These are phyloP conservation scores for Chaitophorus viminalis DNA, from an alignment of 2,888 invertebrate species.

Conservation along the genomic window DNA sequence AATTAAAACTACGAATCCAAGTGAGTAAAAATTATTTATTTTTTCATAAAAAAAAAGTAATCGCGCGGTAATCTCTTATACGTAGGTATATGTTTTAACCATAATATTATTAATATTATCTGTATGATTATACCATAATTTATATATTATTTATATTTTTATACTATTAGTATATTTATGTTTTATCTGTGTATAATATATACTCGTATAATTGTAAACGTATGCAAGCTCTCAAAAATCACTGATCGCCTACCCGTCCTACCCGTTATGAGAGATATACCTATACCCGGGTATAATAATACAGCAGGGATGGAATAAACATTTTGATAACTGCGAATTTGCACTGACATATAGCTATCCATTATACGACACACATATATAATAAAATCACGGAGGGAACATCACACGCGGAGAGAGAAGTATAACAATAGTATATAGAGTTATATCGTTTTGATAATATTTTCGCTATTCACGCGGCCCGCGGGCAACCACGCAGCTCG, in stretches of 20 bases:
- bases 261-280: not conserved
- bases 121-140: no score
- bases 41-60: no score
- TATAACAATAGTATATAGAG: not conserved
- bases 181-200: not conserved
- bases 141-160: no score
- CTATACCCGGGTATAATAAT: not conserved
- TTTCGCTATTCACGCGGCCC: slow-evolving; percentile 31
- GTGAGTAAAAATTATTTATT: no score
- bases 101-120: no score
- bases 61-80: no score
- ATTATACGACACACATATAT: not conserved
- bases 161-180: not conserved
- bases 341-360: not conserved
- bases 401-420: not conserved
- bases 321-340: slow-evolving; percentile 19
- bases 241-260: not conserved
- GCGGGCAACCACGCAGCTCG: not conserved
- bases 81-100: no score
- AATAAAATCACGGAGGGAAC: not conserved
- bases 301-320: not conserved
- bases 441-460: slow-evolving; percentile 12
- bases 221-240: not conserved
- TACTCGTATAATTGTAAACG: no score
- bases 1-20: no score